phyloP scores from a whole-genome alignment of 2,797 vertebrate species.

The Carapus acus region DNA sequence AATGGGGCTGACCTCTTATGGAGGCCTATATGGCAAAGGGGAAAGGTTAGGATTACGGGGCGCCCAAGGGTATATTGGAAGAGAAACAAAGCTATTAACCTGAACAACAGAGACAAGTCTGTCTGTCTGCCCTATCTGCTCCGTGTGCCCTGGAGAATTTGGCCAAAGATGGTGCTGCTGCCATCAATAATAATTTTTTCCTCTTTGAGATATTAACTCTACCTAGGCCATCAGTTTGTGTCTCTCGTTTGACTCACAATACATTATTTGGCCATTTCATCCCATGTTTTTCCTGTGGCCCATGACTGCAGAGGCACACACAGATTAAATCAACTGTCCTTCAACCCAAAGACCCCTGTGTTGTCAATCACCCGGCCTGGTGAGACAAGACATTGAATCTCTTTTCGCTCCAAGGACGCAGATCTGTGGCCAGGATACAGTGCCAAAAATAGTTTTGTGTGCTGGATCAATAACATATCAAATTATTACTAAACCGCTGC shows the following conservation, averaged over 20 bases:
- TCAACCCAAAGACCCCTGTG: slow-evolving; percentile 11
- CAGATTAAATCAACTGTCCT: slow-evolving; percentile 14
- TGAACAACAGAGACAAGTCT: slow-evolving; percentile 35
- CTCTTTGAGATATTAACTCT: slow-evolving; percentile 17
- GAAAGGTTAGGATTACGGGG: too few species aligned
- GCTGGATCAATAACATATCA: slow-evolving; percentile 53
- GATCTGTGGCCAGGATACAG: slow-evolving; percentile 27
- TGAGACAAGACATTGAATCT: slow-evolving; percentile 35
- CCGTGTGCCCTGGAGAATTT: slow-evolving; percentile 34
- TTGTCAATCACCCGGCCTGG: slow-evolving; percentile 16
- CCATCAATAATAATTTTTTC: slow-evolving; percentile 30
- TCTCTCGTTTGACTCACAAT: slow-evolving; percentile 1
- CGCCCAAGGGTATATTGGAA: slow-evolving; percentile 33
- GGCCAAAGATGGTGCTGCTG: slow-evolving; percentile 46
- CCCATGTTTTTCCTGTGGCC: neutral
- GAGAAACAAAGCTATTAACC: slow-evolving; percentile 20
- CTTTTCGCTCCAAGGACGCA: slow-evolving; percentile 43
- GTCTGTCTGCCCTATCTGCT: slow-evolving; percentile 25
- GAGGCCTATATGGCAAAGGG: slow-evolving; percentile 24
- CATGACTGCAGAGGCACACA: neutral
- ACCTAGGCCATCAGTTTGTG: slow-evolving; percentile 6
- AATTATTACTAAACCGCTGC: slow-evolving; percentile 48
- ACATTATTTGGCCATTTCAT: slow-evolving; percentile 8
- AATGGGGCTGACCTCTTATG: slow-evolving; percentile 25
- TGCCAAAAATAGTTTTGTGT: slow-evolving; percentile 48